These are phyloP conservation scores for Colossoma macropomum DNA, from an alignment of 2,113 vertebrate genomes.

Conservation along the genomic window DNA sequence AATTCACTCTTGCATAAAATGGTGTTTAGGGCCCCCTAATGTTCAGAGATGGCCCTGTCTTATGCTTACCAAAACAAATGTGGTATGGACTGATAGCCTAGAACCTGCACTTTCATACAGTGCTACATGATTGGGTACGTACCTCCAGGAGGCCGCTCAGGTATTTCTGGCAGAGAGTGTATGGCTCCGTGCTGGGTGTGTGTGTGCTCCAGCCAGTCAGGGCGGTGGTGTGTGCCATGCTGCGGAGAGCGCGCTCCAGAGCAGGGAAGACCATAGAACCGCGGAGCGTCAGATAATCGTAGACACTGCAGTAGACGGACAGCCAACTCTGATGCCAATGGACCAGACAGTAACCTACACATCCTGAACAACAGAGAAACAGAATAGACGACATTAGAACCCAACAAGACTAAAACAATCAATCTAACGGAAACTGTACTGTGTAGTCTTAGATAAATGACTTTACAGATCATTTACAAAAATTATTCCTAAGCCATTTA, in stretches of 20 bases:
- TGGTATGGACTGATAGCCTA: too few species aligned
- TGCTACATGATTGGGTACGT: slow-evolving; percentile 35
- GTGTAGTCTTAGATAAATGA: too few species aligned
- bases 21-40: too few species aligned
- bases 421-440: not conserved
- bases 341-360: slow-evolving; percentile 80
- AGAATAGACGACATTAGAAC: not conserved
- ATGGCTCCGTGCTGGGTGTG: slow-evolving; percentile 76
- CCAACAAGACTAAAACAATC: not conserved
- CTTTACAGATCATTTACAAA: too few species aligned
- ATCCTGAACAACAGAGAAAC: slow-evolving; percentile 71
- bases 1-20: too few species aligned
- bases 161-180: slow-evolving; percentile 86
- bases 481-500: too few species aligned
- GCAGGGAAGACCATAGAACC: slow-evolving; percentile 95
- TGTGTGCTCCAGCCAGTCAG: slow-evolving; percentile 88
- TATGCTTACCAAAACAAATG: too few species aligned
- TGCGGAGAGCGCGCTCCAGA: slow-evolving; percentile 87
- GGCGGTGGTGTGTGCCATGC: slow-evolving; percentile 88
- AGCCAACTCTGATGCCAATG: slow-evolving; percentile 87
- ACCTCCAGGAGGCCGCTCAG: slow-evolving; percentile 92
- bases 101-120: not conserved
- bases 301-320: slow-evolving; percentile 88
- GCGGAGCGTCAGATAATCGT: slow-evolving; percentile 87
- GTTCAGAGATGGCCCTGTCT: too few species aligned